Evolutionary conservation across 2,113 vertebrate genomes (phyloP).

Genomic region (Callipepla californica): DNA sequence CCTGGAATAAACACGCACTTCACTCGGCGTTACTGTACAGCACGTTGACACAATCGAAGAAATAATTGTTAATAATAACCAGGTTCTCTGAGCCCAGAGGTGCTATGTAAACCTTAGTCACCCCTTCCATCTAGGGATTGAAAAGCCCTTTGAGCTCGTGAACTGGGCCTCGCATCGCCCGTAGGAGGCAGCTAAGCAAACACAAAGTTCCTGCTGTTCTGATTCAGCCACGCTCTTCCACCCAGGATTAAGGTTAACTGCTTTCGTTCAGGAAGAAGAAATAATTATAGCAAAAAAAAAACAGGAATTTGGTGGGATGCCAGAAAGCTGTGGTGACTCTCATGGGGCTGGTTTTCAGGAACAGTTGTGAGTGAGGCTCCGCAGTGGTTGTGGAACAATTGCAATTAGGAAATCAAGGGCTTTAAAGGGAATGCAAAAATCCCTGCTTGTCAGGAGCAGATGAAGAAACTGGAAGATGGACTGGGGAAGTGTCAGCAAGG

Average conservation of each 20-base stretch:
- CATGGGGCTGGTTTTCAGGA: background rate
- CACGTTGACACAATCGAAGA: rapidly evolving
- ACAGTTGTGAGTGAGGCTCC: background rate
- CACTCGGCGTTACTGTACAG: background rate
- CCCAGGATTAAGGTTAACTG: background rate
- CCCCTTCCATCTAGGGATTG: background rate
- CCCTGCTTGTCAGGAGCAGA: background rate
- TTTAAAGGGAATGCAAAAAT: background rate
- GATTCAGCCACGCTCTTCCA: background rate
- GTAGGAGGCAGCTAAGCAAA: background rate
- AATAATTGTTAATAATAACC: background rate
- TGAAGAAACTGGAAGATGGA: background rate
- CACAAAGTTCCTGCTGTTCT: background rate
- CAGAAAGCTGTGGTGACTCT: background rate
- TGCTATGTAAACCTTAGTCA: background rate
- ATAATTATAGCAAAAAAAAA: background rate
- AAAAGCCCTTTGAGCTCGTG: background rate
- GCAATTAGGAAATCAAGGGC: background rate
- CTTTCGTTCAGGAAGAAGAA: background rate
- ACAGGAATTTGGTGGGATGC: background rate
- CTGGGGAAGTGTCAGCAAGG: background rate
- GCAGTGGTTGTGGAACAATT: background rate
- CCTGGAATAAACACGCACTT: too few species aligned
- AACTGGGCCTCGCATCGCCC: background rate
- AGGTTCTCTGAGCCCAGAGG: background rate